Evolutionary conservation across 2,797 vertebrate species (phyloP).

Genomic region (Phataginus tricuspis): DNA sequence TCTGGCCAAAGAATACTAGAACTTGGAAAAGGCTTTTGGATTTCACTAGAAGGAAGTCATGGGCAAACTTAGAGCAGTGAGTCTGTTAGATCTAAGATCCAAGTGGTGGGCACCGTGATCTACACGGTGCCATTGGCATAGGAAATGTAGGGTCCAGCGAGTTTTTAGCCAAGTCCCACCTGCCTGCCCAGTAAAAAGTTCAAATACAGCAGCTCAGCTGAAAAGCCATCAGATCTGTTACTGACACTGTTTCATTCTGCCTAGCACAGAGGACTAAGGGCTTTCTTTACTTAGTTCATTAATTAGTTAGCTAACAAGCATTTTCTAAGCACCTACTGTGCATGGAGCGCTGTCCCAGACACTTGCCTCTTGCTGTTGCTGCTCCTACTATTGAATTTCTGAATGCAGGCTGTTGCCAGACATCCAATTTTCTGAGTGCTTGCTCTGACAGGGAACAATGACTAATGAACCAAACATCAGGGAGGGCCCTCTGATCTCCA

Average conservation of each 20-base stretch:
- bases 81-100: not conserved
- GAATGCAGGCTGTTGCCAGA: conserved; percentile 78
- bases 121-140: not conserved
- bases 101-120: conserved; percentile 42
- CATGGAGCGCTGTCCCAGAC: conserved; percentile 74
- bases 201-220: conserved; percentile 53
- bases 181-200: conserved; percentile 67
- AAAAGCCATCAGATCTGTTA: conserved; percentile 80
- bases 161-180: conserved; percentile 1
- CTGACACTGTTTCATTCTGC: conserved; percentile 78
- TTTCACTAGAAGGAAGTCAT: conserved; percentile 52
- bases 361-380: conserved; percentile 67
- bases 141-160: conserved; percentile 28
- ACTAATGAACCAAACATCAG: conserved; percentile 80
- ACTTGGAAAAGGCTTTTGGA: conserved; percentile 53
- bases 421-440: conserved; percentile 82
- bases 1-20: conserved; percentile 55
- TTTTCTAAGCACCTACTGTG: conserved; percentile 79
- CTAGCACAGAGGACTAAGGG: conserved; percentile 67
- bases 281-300: conserved; percentile 81
- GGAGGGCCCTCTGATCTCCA: conserved; percentile 81
- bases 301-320: conserved; percentile 81
- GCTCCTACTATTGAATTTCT: conserved; percentile 75
- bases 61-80: conserved; percentile 2
- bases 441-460: conserved; percentile 81